These are phyloP conservation scores for Electrophaes corylata DNA, from an alignment of 2,888 invertebrate species.

Conservation along the genomic window DNA sequence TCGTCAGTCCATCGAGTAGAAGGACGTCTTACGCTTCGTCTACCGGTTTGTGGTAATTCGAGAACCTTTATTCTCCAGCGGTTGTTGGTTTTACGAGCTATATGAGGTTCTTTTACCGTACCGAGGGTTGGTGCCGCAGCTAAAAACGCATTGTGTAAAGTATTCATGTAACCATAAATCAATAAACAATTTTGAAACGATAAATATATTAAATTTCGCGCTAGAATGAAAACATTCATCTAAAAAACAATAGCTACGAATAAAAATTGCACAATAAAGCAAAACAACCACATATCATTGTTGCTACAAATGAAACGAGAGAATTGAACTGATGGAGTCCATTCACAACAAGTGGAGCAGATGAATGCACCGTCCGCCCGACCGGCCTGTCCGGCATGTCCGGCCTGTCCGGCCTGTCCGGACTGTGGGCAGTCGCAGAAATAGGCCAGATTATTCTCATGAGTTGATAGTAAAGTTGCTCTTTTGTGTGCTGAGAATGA, in stretches of 20 bases:
- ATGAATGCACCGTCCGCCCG: slow-evolving; percentile 19
- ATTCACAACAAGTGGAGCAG: slow-evolving; percentile 27
- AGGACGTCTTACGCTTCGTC: too few relatives aligned
- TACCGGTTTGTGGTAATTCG: too few relatives aligned
- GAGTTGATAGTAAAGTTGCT: slow-evolving; percentile 7
- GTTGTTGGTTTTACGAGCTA: too few relatives aligned
- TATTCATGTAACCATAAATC: too few relatives aligned
- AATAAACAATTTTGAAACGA: too few relatives aligned
- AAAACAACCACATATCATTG: slow-evolving; percentile 25
- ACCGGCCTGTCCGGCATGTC: slow-evolving; percentile 11
- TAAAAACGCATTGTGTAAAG: too few relatives aligned
- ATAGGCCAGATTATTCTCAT: slow-evolving; percentile 21
- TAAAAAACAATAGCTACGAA: slow-evolving; percentile 9
- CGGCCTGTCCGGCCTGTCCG: neutral
- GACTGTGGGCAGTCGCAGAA: slow-evolving; percentile 5
- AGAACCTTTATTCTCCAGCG: too few relatives aligned
- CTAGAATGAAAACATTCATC: neutral
- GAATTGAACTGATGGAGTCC: slow-evolving; percentile 49
- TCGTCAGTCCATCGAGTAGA: too few relatives aligned
- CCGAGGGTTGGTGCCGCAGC: too few relatives aligned
- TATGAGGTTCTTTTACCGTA: too few relatives aligned
- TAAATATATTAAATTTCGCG: neutral
- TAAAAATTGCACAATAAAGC: slow-evolving; percentile 5
- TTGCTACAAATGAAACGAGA: slow-evolving; percentile 47
- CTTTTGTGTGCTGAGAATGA: slow-evolving; percentile 10